Evolutionary conservation across 2,113 vertebrate species (phyloP).

Genomic region (Propithecus coquereli): DNA sequence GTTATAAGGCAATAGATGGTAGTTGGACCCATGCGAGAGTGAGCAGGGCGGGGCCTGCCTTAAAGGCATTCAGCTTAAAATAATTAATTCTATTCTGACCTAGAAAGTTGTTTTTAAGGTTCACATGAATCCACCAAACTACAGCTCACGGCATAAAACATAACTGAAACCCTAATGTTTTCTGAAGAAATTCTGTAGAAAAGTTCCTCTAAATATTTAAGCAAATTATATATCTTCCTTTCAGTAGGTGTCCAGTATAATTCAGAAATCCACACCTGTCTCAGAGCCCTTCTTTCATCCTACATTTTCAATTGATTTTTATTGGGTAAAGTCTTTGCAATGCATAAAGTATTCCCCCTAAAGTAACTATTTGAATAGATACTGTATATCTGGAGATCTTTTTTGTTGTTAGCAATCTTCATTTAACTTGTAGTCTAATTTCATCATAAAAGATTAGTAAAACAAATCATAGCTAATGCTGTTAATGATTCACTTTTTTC

Average conservation of each 20-base stretch:
- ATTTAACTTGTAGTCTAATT: constrained; percentile 8
- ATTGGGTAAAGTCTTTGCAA: background rate
- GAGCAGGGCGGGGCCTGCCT: background rate
- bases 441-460: constrained; percentile 51
- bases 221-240: background rate
- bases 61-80: background rate
- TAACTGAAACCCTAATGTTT: background rate
- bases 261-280: background rate
- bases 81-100: background rate
- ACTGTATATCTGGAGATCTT: background rate
- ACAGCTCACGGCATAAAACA: background rate
- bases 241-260: background rate
- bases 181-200: background rate
- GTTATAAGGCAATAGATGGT: background rate
- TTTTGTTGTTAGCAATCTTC: constrained; percentile 1
- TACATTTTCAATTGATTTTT: background rate
- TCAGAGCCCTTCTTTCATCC: background rate
- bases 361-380: constrained; percentile 33
- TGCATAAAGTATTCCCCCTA: background rate
- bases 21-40: accelerated
- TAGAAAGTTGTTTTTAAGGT: background rate
- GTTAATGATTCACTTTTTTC: constrained; percentile 35
- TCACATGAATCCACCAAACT: background rate
- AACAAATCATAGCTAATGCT: constrained; percentile 42
- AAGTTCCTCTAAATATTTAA: background rate